A percentile compares a stretch with the other conserved stretches of the same genome.
These are phyloP conservation scores for Hyperoplus lanceolatus DNA, from an alignment of 2,797 vertebrate species.

Conservation along the genomic window DNA sequence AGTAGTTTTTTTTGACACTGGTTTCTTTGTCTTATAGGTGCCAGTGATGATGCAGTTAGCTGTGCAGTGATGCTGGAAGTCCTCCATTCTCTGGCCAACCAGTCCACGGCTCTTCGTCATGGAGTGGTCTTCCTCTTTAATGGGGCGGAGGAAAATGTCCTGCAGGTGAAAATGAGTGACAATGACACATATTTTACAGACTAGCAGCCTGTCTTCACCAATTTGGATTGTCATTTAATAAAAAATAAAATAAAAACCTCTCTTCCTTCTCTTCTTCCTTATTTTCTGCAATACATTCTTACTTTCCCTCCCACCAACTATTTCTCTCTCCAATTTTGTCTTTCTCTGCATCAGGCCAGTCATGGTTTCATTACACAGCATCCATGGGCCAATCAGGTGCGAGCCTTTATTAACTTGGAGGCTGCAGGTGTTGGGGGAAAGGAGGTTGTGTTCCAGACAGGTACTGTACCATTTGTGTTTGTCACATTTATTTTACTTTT, in stretches of 20 bases:
- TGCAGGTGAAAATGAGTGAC: constrained; percentile 88
- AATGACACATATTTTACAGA: background rate
- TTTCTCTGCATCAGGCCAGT: constrained; percentile 89
- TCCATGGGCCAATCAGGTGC: constrained; percentile 93
- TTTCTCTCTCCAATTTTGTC: background rate
- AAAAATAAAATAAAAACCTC: background rate
- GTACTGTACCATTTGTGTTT: constrained; percentile 73
- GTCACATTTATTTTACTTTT: background rate
- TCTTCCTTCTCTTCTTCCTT: background rate
- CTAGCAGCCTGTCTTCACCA: background rate
- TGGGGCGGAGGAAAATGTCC: constrained; percentile 95
- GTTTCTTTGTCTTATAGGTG: constrained; percentile 84
- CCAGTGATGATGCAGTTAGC: constrained; percentile 98
- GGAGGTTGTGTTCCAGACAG: constrained; percentile 98
- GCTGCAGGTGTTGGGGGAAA: constrained; percentile 98
- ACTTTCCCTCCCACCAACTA: constrained; percentile 5
- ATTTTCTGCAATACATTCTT: background rate
- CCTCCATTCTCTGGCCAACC: constrained; percentile 90
- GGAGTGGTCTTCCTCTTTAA: constrained; percentile 98
- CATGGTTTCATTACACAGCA: constrained; percentile 99
- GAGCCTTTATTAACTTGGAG: constrained; percentile 97
- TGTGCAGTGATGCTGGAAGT: constrained; percentile 98
- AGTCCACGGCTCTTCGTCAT: constrained; percentile 89
- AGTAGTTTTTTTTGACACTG: constrained; percentile 2
- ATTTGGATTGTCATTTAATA: background rate